These are phyloP conservation scores for Lypha dubia DNA, from an alignment of 2,888 invertebrate species.

Conservation along the genomic window DNA sequence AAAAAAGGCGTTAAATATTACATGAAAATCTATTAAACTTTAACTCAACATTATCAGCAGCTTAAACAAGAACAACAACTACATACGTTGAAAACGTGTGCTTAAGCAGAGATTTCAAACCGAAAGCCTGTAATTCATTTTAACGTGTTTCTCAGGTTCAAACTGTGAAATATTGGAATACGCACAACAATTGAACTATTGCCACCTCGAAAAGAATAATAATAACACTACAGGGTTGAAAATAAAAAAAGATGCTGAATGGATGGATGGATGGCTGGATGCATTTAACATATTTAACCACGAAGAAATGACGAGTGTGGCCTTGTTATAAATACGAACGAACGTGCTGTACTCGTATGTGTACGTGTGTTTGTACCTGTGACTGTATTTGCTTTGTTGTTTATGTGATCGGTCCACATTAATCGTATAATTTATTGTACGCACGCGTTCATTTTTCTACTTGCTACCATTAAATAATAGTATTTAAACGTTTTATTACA, in stretches of 20 bases:
- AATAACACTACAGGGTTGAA: conserved; percentile 9
- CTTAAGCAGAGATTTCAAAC: conserved; percentile 31
- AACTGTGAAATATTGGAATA: not conserved
- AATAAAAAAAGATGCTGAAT: conserved; percentile 38
- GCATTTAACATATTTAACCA: not conserved
- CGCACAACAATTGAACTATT: conserved; percentile 62
- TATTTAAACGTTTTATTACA: conserved; percentile 63
- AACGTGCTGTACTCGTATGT: not conserved
- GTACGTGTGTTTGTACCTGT: not conserved
- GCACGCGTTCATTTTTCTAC: conserved; percentile 69
- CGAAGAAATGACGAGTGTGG: conserved; percentile 9
- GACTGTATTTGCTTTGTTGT: conserved; percentile 23
- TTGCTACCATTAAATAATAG: conserved; percentile 70
- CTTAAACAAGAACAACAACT: not conserved
- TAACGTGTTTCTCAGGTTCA: conserved; percentile 25
- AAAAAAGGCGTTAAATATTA: conserved; percentile 68
- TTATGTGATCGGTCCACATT: conserved; percentile 53
- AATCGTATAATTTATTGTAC: conserved; percentile 68
- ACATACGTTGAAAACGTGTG: conserved; percentile 55
- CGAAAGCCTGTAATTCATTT: not conserved
- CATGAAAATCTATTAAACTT: conserved; percentile 73
- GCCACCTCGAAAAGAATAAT: conserved; percentile 38
- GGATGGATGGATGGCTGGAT: not conserved
- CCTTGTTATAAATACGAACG: conserved; percentile 17
- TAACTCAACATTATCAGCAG: conserved; percentile 60